Evolutionary conservation across 2,888 invertebrate genomes (phyloP).

Genomic region (Plusia festucae): DNA sequence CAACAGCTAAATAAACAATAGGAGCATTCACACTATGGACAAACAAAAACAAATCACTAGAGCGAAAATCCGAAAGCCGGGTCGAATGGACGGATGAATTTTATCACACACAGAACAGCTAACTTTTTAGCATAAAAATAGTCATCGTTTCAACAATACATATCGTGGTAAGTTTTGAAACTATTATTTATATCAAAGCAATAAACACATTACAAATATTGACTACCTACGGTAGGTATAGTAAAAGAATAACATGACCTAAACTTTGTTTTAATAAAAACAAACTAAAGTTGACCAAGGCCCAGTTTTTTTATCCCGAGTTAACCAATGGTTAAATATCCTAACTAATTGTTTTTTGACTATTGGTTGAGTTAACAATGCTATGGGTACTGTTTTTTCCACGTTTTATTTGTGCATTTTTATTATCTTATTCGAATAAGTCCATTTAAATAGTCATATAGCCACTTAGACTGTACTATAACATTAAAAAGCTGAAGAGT

Average conservation of each 20-base stretch:
- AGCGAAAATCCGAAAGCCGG: conserved; percentile 2
- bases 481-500: too few relatives aligned
- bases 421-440: not conserved
- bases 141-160: not conserved
- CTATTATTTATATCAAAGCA: not conserved
- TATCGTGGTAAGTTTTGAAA: not conserved
- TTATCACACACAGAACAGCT: not conserved
- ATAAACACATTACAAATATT: not conserved
- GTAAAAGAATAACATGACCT: too few relatives aligned
- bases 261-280: too few relatives aligned
- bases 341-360: too few relatives aligned
- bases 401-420: not conserved
- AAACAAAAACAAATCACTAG: conserved; percentile 7
- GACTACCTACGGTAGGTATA: too few relatives aligned
- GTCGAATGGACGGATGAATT: conserved; percentile 3
- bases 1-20: not conserved
- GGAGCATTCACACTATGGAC: not conserved
- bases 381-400: too few relatives aligned
- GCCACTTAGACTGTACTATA: too few relatives aligned
- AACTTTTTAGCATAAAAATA: not conserved
- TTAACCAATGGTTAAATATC: too few relatives aligned
- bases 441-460: not conserved
- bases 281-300: too few relatives aligned
- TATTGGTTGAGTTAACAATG: too few relatives aligned
- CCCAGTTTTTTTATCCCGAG: too few relatives aligned